A percentile compares a stretch with the other conserved stretches of the same genome.
Evolutionary conservation across 2,113 vertebrate genomes (phyloP).

Genomic region (Columba livia): DNA sequence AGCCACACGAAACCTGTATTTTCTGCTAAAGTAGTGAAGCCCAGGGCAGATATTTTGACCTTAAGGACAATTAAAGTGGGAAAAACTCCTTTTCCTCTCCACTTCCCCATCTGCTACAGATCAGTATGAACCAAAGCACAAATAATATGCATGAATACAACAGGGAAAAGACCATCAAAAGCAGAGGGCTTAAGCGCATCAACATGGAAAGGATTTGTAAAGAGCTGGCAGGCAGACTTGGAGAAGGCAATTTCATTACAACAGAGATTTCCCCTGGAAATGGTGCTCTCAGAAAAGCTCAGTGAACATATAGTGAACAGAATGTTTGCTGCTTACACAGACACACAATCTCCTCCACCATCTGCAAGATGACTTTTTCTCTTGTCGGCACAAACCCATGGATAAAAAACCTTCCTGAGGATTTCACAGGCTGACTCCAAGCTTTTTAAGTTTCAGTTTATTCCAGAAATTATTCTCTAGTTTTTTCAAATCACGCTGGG

Average conservation of each 20-base stretch:
- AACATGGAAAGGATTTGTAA: slow-evolving; percentile 62
- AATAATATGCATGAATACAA: slow-evolving; percentile 41
- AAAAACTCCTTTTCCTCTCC: slow-evolving; percentile 9
- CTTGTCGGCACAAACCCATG: neutral
- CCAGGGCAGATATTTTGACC: slow-evolving; percentile 31
- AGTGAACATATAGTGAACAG: neutral
- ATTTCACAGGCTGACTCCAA: neutral
- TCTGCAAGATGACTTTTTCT: neutral
- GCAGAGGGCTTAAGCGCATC: slow-evolving; percentile 42
- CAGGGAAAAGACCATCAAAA: slow-evolving; percentile 63
- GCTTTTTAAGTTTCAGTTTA: neutral
- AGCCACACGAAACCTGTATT: neutral
- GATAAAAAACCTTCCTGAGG: neutral
- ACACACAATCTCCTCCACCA: neutral
- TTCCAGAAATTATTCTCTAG: neutral
- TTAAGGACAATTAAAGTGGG: neutral
- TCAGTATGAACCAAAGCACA: slow-evolving; percentile 44
- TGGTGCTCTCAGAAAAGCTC: slow-evolving; percentile 23
- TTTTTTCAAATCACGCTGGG: neutral
- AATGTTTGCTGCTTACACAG: neutral
- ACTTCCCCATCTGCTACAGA: slow-evolving; percentile 52
- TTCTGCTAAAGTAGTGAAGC: neutral
- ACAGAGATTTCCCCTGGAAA: slow-evolving; percentile 39
- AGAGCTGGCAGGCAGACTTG: slow-evolving; percentile 39
- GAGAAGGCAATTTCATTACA: slow-evolving; percentile 39